These are phyloP conservation scores for Mythimna albipuncta DNA, from an alignment of 2,888 invertebrate species.

Conservation along the genomic window DNA sequence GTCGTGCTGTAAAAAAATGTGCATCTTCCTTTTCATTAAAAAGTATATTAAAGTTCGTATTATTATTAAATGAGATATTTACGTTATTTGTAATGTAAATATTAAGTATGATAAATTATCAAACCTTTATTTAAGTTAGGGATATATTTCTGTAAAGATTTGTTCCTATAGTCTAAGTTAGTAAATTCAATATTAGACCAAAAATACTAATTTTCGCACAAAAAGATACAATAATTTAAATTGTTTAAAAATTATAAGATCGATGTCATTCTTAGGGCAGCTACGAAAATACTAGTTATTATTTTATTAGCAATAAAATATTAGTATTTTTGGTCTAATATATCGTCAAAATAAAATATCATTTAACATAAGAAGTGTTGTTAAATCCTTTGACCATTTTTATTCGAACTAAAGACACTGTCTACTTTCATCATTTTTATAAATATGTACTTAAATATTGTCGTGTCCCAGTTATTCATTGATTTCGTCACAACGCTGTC, in stretches of 20 bases:
- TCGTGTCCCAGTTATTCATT: slow-evolving; percentile 56
- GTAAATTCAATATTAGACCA: slow-evolving; percentile 32
- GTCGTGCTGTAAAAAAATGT: background rate
- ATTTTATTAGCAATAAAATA: background rate
- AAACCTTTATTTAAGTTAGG: slow-evolving; percentile 47
- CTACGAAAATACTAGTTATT: background rate
- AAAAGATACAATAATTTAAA: too few relatives aligned
- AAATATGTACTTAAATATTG: slow-evolving; percentile 65
- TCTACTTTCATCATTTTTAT: slow-evolving; percentile 22
- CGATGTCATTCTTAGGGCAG: background rate
- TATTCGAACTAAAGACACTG: slow-evolving; percentile 26
- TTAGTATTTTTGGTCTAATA: slow-evolving; percentile 31
- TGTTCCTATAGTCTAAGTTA: slow-evolving; percentile 59
- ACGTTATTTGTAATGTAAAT: slow-evolving; percentile 72
- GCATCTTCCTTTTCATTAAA: background rate
- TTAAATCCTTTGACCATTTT: slow-evolving; percentile 19
- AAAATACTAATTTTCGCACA: slow-evolving; percentile 4
- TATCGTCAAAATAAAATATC: slow-evolving; percentile 4
- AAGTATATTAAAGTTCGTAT: slow-evolving; percentile 62
- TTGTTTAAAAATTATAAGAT: too few relatives aligned
- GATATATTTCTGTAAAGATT: slow-evolving; percentile 44
- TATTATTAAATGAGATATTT: slow-evolving; percentile 62
- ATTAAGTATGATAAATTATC: slow-evolving; percentile 83
- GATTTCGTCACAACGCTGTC: slow-evolving; percentile 66
- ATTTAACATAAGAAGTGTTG: slow-evolving; percentile 20